Base-by-base conservation (phyloP, 2,113 vertebrate species). In the Pleuronectes platessa region DNA sequence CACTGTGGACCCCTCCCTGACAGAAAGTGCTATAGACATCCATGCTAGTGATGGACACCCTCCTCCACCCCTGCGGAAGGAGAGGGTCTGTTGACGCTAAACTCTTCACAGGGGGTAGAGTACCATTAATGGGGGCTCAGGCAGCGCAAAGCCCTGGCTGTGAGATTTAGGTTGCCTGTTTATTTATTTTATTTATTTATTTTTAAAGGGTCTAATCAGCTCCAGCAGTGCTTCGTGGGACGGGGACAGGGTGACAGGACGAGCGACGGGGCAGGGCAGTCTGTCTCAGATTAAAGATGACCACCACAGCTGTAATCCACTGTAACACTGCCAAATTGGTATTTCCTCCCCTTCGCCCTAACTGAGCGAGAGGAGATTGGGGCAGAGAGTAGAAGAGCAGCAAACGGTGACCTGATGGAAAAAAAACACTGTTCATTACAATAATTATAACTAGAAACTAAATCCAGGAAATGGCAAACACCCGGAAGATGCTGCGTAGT, bases 241-340 rank as follows among this genome's bases (percentile, higher is more conserved):
- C 56, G 62, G 75, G 75, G 24, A 75, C 9, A 7, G 51, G 74
- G 68, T 70, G 81, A 82, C 76, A 76, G 76, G 55, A 49, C 26
- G 51, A 73, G 61, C 68, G 53, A 68, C 8, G 17, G 82, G 65
- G 51, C 69, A 71, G 77, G 69, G 45, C 86, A 89, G 84, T 90
- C 88, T 90, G 90, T 85, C 78, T 83, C 83, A 87, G 90, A 92
- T 93, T 93, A 93, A 82, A 91, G 83, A 83, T 76, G 83, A 67
- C 83, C 85, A 78, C 83, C 54, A 85, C 81, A 40, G 47, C 78
- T 67, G 65, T 92, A 92, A 93, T 93, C 91, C 40, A 86, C 80
- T 82, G 78, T 61, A 84, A 82, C 55, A 13, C 75, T 78, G 88
- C 89, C 87, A 92, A 91, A 89, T 85, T 90, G 88, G 86, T 76